Base-by-base conservation (phyloP, 1,140 invertebrate species). In the Ruditapes philippinarum region DNA sequence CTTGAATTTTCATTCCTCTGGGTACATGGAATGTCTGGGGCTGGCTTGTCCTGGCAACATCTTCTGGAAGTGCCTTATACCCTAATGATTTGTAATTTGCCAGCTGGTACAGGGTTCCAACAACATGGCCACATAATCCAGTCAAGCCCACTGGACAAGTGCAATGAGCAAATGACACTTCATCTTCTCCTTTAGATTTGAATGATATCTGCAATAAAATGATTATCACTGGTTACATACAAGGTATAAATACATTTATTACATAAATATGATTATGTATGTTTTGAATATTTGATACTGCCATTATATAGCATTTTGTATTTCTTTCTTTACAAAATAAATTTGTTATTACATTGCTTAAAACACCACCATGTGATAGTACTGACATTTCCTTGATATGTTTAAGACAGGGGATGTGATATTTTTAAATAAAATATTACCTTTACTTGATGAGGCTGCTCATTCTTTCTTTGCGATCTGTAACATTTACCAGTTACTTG, bases 1-100 rank as follows among this genome's bases (percentile, higher is more conserved):
- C 25, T 54, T 28, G 36, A 11, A 88, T 31, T 73, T 89, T 68
- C 38, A 57, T 42, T 5, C 90, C 73, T 74, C 90, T 88, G 70
- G 86, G 90, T 25, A 73, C 42, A 45, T 91, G 90, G 49, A 85
- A 90, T 62, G 85, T 90, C 51, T 90, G 89, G 70, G 85, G 82
- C 19, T 84, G 31, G 0, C 88, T 88, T 62, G 84, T 90, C 68
- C 90, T 90, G 17, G 83, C 81, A 31, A 89, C 49, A 84, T 89
- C 91, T 22, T 76, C 42, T 42, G 89, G 89, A 51, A 90, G 51
- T 12, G 73, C n/a, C 25, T 45, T 83, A 2, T 78, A 45, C 25
- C 80, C 40, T 28, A 81, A 1, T 0, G 11, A n/a, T 79, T 87
- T 83, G 14, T 54, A 79, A n/a, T 88, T 49, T 31, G 82, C 19